Base-by-base conservation (phyloP, 2,797 vertebrate genomes). In the Lateolabrax maculatus region DNA sequence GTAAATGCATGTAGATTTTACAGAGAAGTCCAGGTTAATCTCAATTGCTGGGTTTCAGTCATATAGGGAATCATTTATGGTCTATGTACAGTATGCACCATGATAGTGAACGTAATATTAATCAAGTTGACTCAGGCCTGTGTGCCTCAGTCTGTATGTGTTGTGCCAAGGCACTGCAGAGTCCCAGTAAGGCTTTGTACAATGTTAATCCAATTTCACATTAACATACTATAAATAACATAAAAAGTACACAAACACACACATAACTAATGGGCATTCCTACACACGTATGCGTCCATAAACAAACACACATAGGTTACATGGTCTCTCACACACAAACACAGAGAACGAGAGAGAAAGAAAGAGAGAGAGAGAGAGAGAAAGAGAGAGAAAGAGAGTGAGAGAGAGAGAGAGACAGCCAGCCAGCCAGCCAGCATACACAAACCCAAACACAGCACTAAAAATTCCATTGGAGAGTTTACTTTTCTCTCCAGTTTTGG, bases 181-280 rank as follows among this genome's bases (percentile, higher is more conserved):
- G 64, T 39, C 23, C 43, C 37, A 51, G 34, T 23, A 51, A 63
- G 52, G 41, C 57, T 81, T 75, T 66, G 44, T 51, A 29, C 58
- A 55, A 53, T 60, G 53, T 52, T 84, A 72, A 85, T 87, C 66
- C 66, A 75, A 31, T 7, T 60, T 11, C 48, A 81, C 74, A 78
- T 75, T 60, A 67, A 19, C 65, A 74, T 79, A 53, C 68, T 76
- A 84, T 72, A 84, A 82, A 80, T 70, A 81, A 74, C 51, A 75
- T 61, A 18, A 75, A 76, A 36, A 41, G 19, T n/a, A 39, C n/a
- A 46, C 53, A 80, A 5, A 29, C 41, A 49, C 34, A 29, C 41
- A 36, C 18, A 23, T 23, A 74, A 6, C 12, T 55, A 51, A 67
- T 57, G 23, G 29, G 12, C 58, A 27, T 39, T 65, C 37, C 63